Conservation (phyloP, 2,888 invertebrate species). For the Hemaris fuciformis region DNA sequence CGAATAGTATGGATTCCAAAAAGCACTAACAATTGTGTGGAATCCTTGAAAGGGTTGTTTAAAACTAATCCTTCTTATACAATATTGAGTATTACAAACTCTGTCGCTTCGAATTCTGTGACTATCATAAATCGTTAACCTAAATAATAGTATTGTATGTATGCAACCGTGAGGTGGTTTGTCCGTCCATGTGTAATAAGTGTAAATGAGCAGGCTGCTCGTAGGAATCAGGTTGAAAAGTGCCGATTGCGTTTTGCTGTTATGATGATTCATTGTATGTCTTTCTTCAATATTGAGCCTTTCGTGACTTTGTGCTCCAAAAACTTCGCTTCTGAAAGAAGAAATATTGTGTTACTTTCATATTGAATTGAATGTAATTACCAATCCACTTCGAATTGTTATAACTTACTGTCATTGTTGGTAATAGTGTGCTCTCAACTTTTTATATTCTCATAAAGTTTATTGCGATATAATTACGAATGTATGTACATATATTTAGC, state of each 20-base stretch:
- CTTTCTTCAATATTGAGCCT: slow-evolving; percentile 50
- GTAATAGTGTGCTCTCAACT: too few relatives aligned
- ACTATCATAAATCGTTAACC: neutral
- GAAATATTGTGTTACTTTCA: neutral
- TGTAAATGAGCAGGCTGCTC: slow-evolving; percentile 33
- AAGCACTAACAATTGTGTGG: too few relatives aligned
- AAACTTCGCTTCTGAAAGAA: slow-evolving; percentile 36
- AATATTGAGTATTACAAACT: too few relatives aligned
- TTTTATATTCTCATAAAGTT: neutral
- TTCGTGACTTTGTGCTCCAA: slow-evolving; percentile 75
- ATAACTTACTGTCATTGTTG: too few relatives aligned
- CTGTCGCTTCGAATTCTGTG: neutral
- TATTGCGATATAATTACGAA: too few relatives aligned
- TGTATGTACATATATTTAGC: too few relatives aligned
- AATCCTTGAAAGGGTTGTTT: too few relatives aligned
- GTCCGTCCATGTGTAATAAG: slow-evolving; percentile 24
- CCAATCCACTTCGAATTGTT: too few relatives aligned
- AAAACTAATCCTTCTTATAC: too few relatives aligned
- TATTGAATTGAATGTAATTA: too few relatives aligned
- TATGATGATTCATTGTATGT: slow-evolving; percentile 42
- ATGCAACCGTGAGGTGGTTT: neutral
- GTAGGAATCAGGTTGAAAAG: slow-evolving; percentile 53
- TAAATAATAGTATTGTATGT: neutral
- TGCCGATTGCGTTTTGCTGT: slow-evolving; percentile 30
- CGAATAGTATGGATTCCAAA: too few relatives aligned